These are phyloP conservation scores for Lycopodina hypogea DNA, from an alignment of 37 sponge, comb jelly and placozoan species.

Conservation along the genomic window DNA sequence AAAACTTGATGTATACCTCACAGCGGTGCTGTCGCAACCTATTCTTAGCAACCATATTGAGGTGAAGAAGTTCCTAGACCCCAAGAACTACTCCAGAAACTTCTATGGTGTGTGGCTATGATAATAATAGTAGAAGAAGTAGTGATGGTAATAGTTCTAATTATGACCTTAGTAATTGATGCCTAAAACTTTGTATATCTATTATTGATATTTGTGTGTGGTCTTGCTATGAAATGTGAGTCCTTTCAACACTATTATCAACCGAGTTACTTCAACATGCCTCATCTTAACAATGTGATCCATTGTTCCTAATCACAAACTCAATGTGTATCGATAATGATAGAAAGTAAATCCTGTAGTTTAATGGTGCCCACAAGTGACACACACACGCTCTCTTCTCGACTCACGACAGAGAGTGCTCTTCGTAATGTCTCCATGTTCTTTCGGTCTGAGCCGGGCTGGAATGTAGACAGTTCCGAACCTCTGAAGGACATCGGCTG, in stretches of 20 bases:
- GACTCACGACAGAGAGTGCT: conserved; percentile 64
- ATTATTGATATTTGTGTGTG: neutral
- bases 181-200: neutral
- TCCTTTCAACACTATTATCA: too few species aligned
- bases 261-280: too few species aligned
- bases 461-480: conserved; percentile 46
- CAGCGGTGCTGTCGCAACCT: conserved; percentile 43
- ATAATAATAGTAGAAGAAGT: too few species aligned
- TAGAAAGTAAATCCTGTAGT: too few species aligned
- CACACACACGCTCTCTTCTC: too few species aligned
- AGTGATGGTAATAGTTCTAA: neutral
- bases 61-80: conserved; percentile 72
- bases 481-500: conserved; percentile 68
- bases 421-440: conserved; percentile 84
- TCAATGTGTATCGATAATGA: too few species aligned
- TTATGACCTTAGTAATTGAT: neutral
- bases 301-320: too few species aligned
- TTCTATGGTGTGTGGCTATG: conserved; percentile 67
- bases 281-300: too few species aligned
- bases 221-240: too few species aligned
- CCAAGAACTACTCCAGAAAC: conserved; percentile 50
- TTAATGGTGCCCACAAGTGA: too few species aligned
- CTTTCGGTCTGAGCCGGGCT: conserved; percentile 76
- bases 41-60: conserved; percentile 30
- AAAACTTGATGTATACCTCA: conserved; percentile 57